Evolutionary conservation across 2,888 invertebrate genomes (phyloP).

Genomic region (Dynastes grantii): DNA sequence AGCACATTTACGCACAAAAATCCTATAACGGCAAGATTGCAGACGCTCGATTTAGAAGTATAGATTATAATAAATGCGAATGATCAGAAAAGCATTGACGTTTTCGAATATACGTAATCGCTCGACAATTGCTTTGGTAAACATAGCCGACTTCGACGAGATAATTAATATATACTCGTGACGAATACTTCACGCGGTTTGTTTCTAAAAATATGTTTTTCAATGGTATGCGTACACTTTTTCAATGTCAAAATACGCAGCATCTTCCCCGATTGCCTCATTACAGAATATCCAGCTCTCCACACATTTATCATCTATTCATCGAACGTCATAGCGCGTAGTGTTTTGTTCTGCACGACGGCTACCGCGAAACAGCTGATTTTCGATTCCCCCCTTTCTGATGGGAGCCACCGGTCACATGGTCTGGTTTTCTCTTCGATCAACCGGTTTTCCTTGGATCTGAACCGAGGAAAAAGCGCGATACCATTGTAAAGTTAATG

Average conservation of each 20-base stretch:
- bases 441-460: constrained; percentile 21
- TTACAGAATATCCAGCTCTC: too few relatives aligned
- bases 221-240: not conserved
- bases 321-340: not conserved
- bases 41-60: too few relatives aligned
- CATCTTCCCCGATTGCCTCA: not conserved
- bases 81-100: too few relatives aligned
- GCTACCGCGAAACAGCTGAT: constrained; percentile 31
- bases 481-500: not conserved
- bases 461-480: not conserved
- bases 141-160: not conserved
- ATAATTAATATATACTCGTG: not conserved
- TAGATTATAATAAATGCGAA: too few relatives aligned
- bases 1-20: too few relatives aligned
- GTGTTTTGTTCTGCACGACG: too few relatives aligned
- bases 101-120: too few relatives aligned
- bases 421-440: constrained; percentile 1
- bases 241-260: not conserved
- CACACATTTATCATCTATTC: not conserved
- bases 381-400: not conserved
- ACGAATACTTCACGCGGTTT: not conserved
- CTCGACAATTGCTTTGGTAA: too few relatives aligned
- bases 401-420: not conserved
- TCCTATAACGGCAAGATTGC: too few relatives aligned
- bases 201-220: not conserved